A percentile compares a stretch with the other conserved stretches of the same genome.
Conservation (phyloP, 2,797 vertebrate species). For the Oceanodroma leucorhoa region DNA sequence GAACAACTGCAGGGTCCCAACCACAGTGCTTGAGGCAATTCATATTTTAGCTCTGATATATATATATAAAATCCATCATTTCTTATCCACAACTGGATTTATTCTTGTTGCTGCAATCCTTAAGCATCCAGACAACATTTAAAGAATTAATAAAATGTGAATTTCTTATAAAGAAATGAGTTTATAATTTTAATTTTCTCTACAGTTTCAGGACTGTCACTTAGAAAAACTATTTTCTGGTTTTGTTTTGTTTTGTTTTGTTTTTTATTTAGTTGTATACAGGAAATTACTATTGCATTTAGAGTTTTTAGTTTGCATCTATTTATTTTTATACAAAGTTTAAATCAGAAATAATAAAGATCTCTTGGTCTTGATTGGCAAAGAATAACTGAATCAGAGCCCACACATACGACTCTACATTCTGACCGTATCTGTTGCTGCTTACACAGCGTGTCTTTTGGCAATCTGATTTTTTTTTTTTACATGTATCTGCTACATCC, state of each 20-base stretch:
- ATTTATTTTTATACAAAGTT: background rate
- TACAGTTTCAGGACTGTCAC: background rate
- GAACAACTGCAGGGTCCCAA: background rate
- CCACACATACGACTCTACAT: background rate
- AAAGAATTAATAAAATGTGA: background rate
- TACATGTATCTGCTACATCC: background rate
- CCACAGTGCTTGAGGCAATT: background rate
- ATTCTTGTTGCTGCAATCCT: background rate
- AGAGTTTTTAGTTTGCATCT: fast-evolving
- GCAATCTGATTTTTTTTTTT: background rate
- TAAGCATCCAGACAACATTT: background rate
- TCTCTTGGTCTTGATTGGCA: background rate
- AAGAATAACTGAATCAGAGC: background rate
- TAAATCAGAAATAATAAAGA: background rate
- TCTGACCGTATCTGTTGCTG: background rate
- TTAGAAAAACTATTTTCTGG: background rate
- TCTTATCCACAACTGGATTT: background rate
- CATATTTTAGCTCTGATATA: background rate
- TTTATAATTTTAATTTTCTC: background rate
- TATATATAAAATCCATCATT: background rate
- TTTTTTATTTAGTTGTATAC: background rate
- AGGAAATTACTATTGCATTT: background rate
- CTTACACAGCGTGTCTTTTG: background rate
- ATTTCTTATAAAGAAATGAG: background rate
- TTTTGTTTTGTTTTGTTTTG: background rate